These are phyloP conservation scores for Phalacrocorax brasilianus DNA, from an alignment of 2,113 vertebrate species.

Conservation along the genomic window DNA sequence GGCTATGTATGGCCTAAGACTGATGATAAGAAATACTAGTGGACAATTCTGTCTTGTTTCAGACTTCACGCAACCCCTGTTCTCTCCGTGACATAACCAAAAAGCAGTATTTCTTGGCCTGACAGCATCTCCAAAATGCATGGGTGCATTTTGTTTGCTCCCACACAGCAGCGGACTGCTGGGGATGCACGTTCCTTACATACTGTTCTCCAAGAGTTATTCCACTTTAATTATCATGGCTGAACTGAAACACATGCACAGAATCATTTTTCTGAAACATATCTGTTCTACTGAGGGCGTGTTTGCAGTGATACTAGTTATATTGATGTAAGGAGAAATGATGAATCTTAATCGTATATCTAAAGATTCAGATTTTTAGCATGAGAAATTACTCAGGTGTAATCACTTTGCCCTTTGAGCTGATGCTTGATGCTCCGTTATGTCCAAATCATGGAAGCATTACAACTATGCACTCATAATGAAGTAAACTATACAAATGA, in stretches of 20 bases:
- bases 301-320: conserved; percentile 21
- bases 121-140: not conserved
- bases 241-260: not conserved
- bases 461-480: not conserved
- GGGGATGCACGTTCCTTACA: not conserved
- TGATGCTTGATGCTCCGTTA: conserved; percentile 16
- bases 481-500: not conserved
- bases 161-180: not conserved
- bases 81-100: not conserved
- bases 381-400: not conserved
- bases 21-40: not conserved
- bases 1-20: not conserved
- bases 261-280: not conserved
- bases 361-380: not conserved
- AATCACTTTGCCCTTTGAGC: conserved; percentile 21
- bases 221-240: not conserved
- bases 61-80: not conserved
- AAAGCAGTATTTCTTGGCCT: not conserved
- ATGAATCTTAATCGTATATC: conserved; percentile 22
- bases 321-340: not conserved
- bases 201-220: not conserved
- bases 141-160: not conserved
- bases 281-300: not conserved
- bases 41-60: not conserved
- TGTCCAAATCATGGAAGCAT: conserved; percentile 16